Evolutionary conservation across 2,113 vertebrate species (phyloP), one percentile per base, ranked within the genome.

Genomic region (Bos javanicus): DNA sequence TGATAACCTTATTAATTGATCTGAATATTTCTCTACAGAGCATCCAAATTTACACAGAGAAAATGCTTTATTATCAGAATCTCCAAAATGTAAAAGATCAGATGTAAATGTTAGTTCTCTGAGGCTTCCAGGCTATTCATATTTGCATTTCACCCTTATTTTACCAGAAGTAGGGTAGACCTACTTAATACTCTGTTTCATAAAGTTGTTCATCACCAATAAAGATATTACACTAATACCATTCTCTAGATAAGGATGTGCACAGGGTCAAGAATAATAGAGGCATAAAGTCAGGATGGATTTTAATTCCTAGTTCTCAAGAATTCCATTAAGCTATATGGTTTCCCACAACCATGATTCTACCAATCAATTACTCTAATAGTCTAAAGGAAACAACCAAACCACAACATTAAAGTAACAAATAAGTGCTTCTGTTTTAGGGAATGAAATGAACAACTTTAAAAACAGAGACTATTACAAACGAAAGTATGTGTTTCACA

Each of bases 301-400:
- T 96, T 93, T 97, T 96, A 97, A 92, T 93, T 97, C 56, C 64
- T 96, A n/a, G 26, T 92, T 28, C 39, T 96, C 36, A 86, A 87
- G 23, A 90, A 95, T 97, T 96, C 64, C 91, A 93, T 96, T 98
- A 97, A 94, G 84, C 64, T 91, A 33, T 91, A 93, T 96, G 81
- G 39, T 86, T 97, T 95, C 94, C 92, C 96, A 96, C 84, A 98
- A 93, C 36, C 46, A 97, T 80, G 87, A 94, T 92, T 94, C 43
- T 85, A 90, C 81, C 82, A 89, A 94, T 97, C 85, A 98, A 95
- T 98, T 98, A 96, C 26, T 87, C 16, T 92, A 97, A 96, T 80
- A 92, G 50, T 92, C 19, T 93, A 94, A 89, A 56, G 59, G 80
- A 97, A 98, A 95, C 87, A 98, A 91, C 64, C 76, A 95, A 98